Conservation (phyloP, 1,140 invertebrate species). For the Amphibalanus amphitrite region DNA sequence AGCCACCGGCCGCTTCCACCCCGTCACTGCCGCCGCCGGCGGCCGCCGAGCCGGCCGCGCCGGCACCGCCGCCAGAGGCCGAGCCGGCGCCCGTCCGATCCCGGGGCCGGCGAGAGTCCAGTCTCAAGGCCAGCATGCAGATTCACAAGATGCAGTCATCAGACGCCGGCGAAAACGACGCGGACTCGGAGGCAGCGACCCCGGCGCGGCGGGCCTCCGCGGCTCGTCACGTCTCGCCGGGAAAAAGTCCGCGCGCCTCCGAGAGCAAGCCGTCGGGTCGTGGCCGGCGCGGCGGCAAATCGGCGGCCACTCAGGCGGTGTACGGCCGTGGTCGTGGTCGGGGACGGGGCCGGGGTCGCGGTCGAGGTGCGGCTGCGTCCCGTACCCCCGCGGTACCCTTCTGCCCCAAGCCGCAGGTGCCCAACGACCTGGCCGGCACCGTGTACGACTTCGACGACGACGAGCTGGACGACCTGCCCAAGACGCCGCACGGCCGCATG, state of each 20-base stretch:
- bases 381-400: not conserved
- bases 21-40: too few species aligned
- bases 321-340: not conserved
- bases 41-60: too few species aligned
- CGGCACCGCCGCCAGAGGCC: too few species aligned
- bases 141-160: not conserved
- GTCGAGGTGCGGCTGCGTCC: not conserved
- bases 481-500: not conserved
- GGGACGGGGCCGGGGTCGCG: not conserved
- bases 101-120: not conserved
- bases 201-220: not conserved
- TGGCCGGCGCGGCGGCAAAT: too few species aligned
- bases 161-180: not conserved
- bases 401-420: not conserved
- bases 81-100: not conserved
- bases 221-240: too few species aligned
- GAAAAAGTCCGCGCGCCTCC: too few species aligned
- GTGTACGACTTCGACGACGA: slow-evolving; percentile 3
- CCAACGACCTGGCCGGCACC: not conserved
- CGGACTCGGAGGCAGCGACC: not conserved
- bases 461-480: not conserved
- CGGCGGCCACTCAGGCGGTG: too few species aligned
- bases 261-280: too few species aligned
- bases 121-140: not conserved
- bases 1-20: too few species aligned